Conservation (phyloP, 2,113 vertebrate genomes). For the Salvelinus sp. region DNA sequence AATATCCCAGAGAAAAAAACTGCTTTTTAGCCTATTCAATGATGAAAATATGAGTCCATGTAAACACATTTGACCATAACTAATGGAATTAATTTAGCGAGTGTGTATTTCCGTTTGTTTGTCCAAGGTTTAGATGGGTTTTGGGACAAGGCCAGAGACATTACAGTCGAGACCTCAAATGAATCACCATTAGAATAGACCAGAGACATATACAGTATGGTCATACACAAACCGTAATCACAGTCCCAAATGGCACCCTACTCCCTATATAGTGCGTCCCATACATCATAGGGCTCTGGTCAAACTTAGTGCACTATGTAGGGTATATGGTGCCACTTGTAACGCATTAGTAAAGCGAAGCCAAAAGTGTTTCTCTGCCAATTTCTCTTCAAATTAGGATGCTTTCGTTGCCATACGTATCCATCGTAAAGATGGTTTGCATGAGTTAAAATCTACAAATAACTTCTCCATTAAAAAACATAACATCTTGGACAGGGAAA, state of each 20-base stretch:
- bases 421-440: neutral
- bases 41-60: no score
- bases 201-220: no score
- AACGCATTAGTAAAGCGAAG: neutral
- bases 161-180: constrained; percentile 34
- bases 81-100: no score
- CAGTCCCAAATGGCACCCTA: no score
- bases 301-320: no score
- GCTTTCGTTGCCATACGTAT: neutral
- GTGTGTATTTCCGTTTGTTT: constrained; percentile 11
- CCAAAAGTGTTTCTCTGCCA: constrained; percentile 23
- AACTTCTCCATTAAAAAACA: neutral
- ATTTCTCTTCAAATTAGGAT: constrained; percentile 20
- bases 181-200: constrained; percentile 22
- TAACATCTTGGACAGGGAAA: constrained; percentile 3
- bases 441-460: constrained; percentile 11
- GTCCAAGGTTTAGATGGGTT: constrained; percentile 31
- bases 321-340: no score
- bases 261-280: no score
- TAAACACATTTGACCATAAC: no score
- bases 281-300: no score
- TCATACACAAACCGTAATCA: no score
- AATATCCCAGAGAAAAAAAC: no score
- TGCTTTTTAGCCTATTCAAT: no score
- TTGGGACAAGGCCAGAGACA: constrained; percentile 50